phyloP scores from a whole-genome alignment of 2,888 invertebrate genomes.

The Stictocephala bisonia region DNA sequence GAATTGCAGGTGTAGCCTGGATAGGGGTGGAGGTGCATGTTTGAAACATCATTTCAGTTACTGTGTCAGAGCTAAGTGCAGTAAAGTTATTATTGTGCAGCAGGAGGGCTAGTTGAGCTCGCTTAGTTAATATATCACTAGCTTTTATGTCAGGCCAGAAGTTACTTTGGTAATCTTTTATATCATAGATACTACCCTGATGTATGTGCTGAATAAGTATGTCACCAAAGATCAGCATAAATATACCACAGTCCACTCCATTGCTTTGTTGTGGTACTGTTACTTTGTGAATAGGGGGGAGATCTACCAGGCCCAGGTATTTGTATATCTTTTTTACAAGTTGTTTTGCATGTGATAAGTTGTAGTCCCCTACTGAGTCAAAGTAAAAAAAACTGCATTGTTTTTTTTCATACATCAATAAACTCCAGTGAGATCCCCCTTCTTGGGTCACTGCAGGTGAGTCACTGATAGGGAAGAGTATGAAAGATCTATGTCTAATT shows the following conservation, averaged over 20 bases:
- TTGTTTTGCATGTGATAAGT: background rate
- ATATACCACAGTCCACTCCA: background rate
- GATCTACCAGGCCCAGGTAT: background rate
- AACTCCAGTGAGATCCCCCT: constrained; percentile 14
- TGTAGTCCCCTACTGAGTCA: background rate
- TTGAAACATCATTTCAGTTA: background rate
- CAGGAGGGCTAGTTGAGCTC: constrained; percentile 12
- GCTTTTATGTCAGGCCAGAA: background rate
- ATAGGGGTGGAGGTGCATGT: too few species aligned
- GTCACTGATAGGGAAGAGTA: background rate
- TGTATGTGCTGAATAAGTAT: constrained; percentile 4
- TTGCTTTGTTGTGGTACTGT: background rate
- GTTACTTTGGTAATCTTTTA: background rate
- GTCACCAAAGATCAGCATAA: background rate
- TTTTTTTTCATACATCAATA: background rate
- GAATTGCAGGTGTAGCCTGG: too few species aligned
- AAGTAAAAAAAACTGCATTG: background rate
- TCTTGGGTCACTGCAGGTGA: background rate
- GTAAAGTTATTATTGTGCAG: background rate
- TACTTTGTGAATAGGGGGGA: background rate
- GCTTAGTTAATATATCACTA: constrained; percentile 6
- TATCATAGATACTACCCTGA: background rate
- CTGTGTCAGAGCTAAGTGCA: constrained; percentile 3
- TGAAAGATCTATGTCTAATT: background rate
- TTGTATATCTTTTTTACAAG: background rate